Conservation (phyloP, 1,140 invertebrate genomes). For the Platyscapa corneri region DNA sequence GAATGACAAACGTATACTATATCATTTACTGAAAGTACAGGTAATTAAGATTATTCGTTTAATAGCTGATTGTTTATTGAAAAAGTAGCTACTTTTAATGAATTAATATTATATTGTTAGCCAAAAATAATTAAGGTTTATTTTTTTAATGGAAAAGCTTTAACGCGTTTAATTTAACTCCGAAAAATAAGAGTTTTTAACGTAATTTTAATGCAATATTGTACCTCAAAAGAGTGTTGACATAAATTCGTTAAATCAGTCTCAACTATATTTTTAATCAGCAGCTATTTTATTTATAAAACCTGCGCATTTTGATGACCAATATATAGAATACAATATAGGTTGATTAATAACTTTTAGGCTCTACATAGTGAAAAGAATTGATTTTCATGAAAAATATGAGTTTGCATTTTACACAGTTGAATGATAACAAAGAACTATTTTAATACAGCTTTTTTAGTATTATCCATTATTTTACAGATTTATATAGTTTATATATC, state of each 20-base stretch:
- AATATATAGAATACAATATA: background rate
- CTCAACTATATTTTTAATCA: background rate
- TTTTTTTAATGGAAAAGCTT: background rate
- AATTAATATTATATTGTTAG: background rate
- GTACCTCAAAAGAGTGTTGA: background rate
- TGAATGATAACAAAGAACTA: background rate
- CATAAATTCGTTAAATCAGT: background rate
- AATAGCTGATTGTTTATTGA: too few species aligned
- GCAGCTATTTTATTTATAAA: background rate
- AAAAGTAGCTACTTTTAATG: background rate
- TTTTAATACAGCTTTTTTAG: background rate
- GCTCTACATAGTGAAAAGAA: background rate
- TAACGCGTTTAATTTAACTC: background rate
- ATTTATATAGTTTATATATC: background rate
- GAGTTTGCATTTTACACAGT: background rate
- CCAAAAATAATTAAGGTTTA: background rate
- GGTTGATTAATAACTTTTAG: background rate
- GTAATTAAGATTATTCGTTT: too few species aligned
- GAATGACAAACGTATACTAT: too few species aligned
- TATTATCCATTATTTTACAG: background rate
- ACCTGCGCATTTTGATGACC: background rate
- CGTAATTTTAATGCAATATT: conserved; percentile 8
- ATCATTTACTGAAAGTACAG: background rate
- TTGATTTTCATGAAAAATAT: background rate
- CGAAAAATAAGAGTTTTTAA: background rate